Evolutionary conservation across 1,140 invertebrate species (phyloP).

Genomic region (Phortica variegata): DNA sequence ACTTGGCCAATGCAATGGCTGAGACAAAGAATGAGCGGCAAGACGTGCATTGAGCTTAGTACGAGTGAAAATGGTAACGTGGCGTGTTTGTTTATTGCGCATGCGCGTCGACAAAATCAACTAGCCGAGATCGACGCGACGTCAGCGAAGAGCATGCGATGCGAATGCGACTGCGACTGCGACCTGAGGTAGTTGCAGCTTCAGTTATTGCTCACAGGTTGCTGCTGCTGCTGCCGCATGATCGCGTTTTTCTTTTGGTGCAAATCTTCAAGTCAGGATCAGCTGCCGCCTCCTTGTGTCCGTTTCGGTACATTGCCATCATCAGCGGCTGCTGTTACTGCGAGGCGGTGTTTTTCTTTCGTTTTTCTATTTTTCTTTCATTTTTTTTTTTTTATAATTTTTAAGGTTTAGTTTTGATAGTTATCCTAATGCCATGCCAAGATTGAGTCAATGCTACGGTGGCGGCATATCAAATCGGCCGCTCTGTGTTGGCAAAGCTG

Average conservation of each 20-base stretch:
- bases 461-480: background rate
- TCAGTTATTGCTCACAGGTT: slow-evolving; percentile 15
- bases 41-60: background rate
- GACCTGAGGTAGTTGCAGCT: slow-evolving; percentile 17
- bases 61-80: slow-evolving; percentile 40
- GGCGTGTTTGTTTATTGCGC: slow-evolving; percentile 53
- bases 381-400: too few species aligned
- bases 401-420: slow-evolving; percentile 46
- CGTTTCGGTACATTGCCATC: too few species aligned
- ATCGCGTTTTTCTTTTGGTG: slow-evolving; percentile 16
- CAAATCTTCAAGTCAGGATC: slow-evolving; percentile 2
- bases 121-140: slow-evolving; percentile 17
- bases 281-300: background rate
- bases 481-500: slow-evolving; percentile 25
- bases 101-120: slow-evolving; percentile 45
- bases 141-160: slow-evolving; percentile 14
- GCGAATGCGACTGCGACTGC: slow-evolving; percentile 17
- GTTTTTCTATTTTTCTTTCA: too few species aligned
- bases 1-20: slow-evolving; percentile 10
- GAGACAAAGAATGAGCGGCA: background rate
- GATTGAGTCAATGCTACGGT: slow-evolving; percentile 23
- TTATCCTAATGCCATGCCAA: slow-evolving; percentile 41
- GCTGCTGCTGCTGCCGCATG: slow-evolving; percentile 19
- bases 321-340: too few species aligned
- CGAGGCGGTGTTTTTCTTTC: too few species aligned